Evolutionary conservation across 2,113 vertebrate species (phyloP).

Genomic region (Ammospiza caudacuta): DNA sequence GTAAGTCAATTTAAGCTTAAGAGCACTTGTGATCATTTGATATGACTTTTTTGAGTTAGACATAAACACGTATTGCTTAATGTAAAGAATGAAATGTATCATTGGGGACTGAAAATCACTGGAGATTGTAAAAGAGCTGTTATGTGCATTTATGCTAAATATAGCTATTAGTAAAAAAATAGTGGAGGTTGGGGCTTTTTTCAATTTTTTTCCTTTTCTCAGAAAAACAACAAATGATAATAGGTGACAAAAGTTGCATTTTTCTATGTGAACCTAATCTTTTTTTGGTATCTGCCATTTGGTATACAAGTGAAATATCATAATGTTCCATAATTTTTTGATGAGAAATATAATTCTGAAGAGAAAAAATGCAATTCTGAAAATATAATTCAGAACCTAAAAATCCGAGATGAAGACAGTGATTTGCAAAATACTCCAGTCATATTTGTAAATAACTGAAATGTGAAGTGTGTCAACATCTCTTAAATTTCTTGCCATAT

Average conservation of each 20-base stretch:
- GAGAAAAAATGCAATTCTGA: not conserved
- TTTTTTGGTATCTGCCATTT: not conserved
- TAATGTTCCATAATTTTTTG: not conserved
- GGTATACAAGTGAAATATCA: fast-evolving
- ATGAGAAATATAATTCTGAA: not conserved
- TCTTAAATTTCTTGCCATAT: not conserved
- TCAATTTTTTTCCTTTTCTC: not conserved
- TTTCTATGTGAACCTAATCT: not conserved
- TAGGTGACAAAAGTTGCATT: not conserved
- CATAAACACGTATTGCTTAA: not conserved
- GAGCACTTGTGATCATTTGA: not conserved
- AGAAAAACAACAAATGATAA: not conserved
- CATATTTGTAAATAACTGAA: not conserved
- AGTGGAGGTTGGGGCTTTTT: fast-evolving
- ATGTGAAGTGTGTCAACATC: not conserved
- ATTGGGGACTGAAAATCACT: not conserved
- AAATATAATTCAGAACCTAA: not conserved
- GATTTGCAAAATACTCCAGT: not conserved
- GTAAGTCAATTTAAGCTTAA: not conserved
- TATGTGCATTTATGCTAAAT: not conserved
- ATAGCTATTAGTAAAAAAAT: not conserved
- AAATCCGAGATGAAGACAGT: not conserved
- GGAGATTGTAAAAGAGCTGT: not conserved
- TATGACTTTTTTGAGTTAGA: not conserved
- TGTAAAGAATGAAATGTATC: not conserved